Evolutionary conservation across 2,113 vertebrate species (phyloP), one percentile per base, ranked within the genome.

Genomic region (Tachysurus vachellii): DNA sequence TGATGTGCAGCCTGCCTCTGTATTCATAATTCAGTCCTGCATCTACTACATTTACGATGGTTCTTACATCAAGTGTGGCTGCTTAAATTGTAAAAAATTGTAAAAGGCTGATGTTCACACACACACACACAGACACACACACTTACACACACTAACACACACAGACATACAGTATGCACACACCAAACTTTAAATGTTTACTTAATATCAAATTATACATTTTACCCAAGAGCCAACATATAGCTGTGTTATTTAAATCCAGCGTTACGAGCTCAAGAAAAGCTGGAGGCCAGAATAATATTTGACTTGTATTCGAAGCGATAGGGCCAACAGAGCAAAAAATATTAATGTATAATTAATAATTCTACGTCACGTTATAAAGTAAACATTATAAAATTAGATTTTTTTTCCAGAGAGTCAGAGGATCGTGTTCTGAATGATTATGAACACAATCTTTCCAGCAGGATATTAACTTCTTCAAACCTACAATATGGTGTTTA

Each of bases 341-440:
- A 91, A 85, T 90, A 88, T 77, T 73, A 88, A 91, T 87, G 87
- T 82, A 87, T 92, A 92, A 93, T 93, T 80, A 93, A 94, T 89
- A 91, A 92, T 93, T 92, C 79, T 92, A 93, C 89, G 93, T 89
- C 86, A 88, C 90, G 91, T 94, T 93, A 92, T 36, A 93, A 91
- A 94, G 89, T 92, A 90, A 93, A 91, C 93, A 92, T 93, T 77
- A 93, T 92, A 88, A 93, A 93, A 93, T 94, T 91, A 92, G 59
- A 92, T 77, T 42, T 42, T 71, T 0, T 21, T 31, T 42, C 68
- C 68, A 11, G 21, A 31, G 42, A 28, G 68, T 88, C 92, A 88
- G 85, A 90, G 2, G 91, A 91, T 86, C 92, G 81, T 80, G 88
- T 88, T 85, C 84, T 71, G 75, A 90, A 91, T 88, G 87, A 68